Conservation (phyloP, 2,888 invertebrate genomes). For the Cryptus viduatorius region DNA sequence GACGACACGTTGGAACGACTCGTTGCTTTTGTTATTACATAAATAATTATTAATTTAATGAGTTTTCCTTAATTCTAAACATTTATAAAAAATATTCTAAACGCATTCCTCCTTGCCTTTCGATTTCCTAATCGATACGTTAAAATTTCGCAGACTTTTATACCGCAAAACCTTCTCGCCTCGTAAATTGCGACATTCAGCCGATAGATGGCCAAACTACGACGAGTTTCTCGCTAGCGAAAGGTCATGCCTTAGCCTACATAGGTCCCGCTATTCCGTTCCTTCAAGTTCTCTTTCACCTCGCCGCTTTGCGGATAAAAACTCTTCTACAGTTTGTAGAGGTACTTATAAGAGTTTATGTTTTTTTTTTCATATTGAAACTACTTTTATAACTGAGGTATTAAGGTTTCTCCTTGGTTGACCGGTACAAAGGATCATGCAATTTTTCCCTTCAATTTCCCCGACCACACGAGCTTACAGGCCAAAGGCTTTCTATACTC, state of each 20-base stretch:
- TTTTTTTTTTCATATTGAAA: too few species aligned
- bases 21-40: conserved; percentile 4
- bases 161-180: neutral
- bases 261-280: neutral
- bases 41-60: neutral
- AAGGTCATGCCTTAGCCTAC: neutral
- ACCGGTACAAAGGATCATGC: neutral
- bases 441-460: neutral
- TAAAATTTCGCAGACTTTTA: neutral
- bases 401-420: neutral
- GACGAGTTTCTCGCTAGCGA: neutral
- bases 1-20: conserved; percentile 50
- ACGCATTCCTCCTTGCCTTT: conserved; percentile 49
- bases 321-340: neutral
- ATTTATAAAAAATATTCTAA: neutral
- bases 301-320: neutral
- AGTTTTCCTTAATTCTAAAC: neutral
- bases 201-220: neutral
- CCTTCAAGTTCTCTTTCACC: neutral
- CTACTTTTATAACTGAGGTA: too few species aligned
- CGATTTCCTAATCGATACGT: conserved; percentile 27
- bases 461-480: neutral
- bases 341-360: too few species aligned
- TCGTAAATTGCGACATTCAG: neutral
- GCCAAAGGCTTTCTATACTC: neutral